Conservation (phyloP, 2,888 invertebrate species). For the Ennomos quercinarius region DNA sequence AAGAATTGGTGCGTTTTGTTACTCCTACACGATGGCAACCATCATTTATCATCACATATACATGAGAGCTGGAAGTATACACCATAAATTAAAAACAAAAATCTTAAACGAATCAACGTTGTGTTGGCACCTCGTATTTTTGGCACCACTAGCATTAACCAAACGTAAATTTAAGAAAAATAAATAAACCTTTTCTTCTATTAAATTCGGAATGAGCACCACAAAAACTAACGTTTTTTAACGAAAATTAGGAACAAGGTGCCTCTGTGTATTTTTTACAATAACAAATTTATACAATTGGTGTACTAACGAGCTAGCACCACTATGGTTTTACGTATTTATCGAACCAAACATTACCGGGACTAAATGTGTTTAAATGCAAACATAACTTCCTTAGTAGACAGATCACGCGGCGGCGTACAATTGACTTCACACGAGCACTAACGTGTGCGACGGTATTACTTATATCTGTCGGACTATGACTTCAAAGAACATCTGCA, state of each 20-base stretch:
- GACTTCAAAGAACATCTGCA: too few relatives aligned
- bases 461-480: too few relatives aligned
- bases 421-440: too few relatives aligned
- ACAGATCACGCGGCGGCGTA: too few relatives aligned
- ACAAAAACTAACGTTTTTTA: conserved; percentile 45
- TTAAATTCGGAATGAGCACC: conserved; percentile 67
- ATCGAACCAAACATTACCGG: conserved; percentile 47
- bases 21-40: conserved; percentile 12
- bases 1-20: conserved; percentile 21
- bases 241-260: conserved; percentile 66
- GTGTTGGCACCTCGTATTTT: conserved; percentile 75
- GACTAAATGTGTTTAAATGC: conserved; percentile 39
- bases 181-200: conserved; percentile 39
- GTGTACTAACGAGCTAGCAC: conserved; percentile 61
- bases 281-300: conserved; percentile 45
- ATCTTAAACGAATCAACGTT: conserved; percentile 42
- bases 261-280: conserved; percentile 45
- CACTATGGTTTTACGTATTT: conserved; percentile 58
- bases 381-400: conserved; percentile 3
- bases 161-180: conserved; percentile 46
- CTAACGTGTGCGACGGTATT: too few relatives aligned
- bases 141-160: conserved; percentile 76
- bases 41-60: conserved; percentile 4
- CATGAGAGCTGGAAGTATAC: conserved; percentile 31
- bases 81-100: conserved; percentile 17